Conservation (phyloP, 2,888 invertebrate genomes). For the Stomorhina lunata region DNA sequence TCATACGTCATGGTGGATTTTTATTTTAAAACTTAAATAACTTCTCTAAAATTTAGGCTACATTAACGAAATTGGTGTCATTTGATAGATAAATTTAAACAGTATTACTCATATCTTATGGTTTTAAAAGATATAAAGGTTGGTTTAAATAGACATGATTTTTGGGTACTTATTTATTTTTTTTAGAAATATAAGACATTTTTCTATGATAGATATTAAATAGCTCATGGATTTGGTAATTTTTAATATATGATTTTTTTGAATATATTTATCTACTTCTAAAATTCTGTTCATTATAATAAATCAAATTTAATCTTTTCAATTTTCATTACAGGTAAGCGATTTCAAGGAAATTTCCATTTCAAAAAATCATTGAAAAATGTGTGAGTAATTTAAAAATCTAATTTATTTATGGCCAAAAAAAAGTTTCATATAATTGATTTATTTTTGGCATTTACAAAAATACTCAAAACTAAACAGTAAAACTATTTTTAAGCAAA, state of each 20-base stretch:
- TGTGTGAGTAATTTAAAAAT: constrained; percentile 32
- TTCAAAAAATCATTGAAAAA: background rate
- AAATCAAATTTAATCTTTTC: constrained; percentile 28
- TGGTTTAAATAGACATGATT: no score
- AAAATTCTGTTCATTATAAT: background rate
- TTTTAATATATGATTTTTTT: background rate
- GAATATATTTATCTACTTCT: no score
- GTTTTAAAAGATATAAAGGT: no score
- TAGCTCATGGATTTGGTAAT: no score
- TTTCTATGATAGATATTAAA: no score
- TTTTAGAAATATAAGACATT: no score
- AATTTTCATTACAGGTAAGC: constrained; percentile 66
- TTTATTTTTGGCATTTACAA: constrained; percentile 56
- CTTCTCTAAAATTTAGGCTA: background rate
- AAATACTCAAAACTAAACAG: constrained; percentile 31
- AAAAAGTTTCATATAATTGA: constrained; percentile 55
- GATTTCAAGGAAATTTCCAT: constrained; percentile 30
- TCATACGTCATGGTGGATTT: background rate
- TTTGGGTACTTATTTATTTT: no score
- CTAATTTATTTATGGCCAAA: constrained; percentile 3
- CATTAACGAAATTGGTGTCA: background rate
- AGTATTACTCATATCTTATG: no score
- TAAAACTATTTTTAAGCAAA: constrained; percentile 23
- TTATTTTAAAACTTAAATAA: background rate
- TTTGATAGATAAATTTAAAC: background rate